Evolutionary conservation across 2,888 invertebrate species (phyloP), one percentile per base, ranked within the genome.

Genomic region (Acrobeloides nanus): DNA sequence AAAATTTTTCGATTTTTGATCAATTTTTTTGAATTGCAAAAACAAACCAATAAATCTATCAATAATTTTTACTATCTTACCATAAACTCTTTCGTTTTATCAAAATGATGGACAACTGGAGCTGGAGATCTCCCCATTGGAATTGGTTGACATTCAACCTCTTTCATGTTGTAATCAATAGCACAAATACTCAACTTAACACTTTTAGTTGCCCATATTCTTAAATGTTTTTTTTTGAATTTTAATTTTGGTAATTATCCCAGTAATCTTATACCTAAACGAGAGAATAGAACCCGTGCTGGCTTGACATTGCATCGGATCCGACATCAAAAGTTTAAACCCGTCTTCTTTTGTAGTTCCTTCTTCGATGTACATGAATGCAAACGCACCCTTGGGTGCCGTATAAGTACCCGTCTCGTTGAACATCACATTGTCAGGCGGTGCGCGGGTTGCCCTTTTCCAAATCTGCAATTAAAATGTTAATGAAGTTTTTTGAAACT

Each of bases 301-400:
- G 41, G 63, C 59, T 38, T 67, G 66, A 38, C 70, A 70, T 15
- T 46, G 53, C 27, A 70, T 66, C n/a, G 70, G 66, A 46, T 70
- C 70, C 21, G 70, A 69, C 46, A 64, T 48, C 7, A 70, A 51
- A 39, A 61, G 53, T 48, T 62, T 64, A 32, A 60, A 38, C 7
- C 55, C 48, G 15, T 25, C 31, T 17, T 20, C 18, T 20, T 46
- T 25, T 32, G 35, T 6, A 32, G 38, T 31, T 34, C 56, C 59
- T 47, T 66, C 64, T 33, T 71, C 70, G 15, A 72, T 62, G 50
- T 72, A 71, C 10, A 69, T 43, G 12, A 69, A 62, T 1, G 66
- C 67, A 49, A 61, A 70, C 8, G 51, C 56, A 15, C 57, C 61
- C 31, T 49, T 54, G 18, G 70, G 70, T 2, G 56, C 54, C 17